These are phyloP conservation scores for Conger conger DNA, from an alignment of 2,113 vertebrate genomes.

Conservation along the genomic window DNA sequence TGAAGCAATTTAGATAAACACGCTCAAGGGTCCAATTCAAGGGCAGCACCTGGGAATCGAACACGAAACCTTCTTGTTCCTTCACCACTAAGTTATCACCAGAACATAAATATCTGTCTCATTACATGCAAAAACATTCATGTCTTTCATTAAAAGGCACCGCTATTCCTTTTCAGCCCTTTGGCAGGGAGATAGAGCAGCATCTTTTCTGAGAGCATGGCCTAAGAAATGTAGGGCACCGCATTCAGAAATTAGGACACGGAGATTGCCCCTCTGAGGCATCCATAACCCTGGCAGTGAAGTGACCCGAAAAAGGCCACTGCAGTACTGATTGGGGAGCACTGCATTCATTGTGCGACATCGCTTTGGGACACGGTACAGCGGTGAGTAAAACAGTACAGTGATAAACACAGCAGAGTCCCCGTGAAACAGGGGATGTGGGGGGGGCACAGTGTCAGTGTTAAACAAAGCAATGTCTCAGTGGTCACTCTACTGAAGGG, in stretches of 20 bases:
- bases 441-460: not conserved
- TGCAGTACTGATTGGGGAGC: not conserved
- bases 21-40: not conserved
- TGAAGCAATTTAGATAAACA: not conserved
- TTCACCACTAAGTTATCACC: not conserved
- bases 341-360: not conserved
- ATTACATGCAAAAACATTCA: not conserved
- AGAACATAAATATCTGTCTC: slow-evolving; percentile 1
- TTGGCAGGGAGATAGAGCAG: not conserved
- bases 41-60: not conserved
- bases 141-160: not conserved
- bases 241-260: slow-evolving; percentile 53
- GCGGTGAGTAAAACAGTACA: not conserved
- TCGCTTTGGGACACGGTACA: not conserved
- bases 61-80: not conserved
- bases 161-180: not conserved
- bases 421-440: not conserved
- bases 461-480: not conserved
- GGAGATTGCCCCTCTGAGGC: slow-evolving; percentile 54
- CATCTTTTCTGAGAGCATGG: slow-evolving; percentile 13
- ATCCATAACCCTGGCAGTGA: slow-evolving; percentile 50
- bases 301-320: not conserved
- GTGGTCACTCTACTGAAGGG: too few relatives aligned
- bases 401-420: not conserved
- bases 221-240: slow-evolving; percentile 41